Evolutionary conservation across 2,888 invertebrate genomes (phyloP).

Genomic region (Megalurothrips usitatus): DNA sequence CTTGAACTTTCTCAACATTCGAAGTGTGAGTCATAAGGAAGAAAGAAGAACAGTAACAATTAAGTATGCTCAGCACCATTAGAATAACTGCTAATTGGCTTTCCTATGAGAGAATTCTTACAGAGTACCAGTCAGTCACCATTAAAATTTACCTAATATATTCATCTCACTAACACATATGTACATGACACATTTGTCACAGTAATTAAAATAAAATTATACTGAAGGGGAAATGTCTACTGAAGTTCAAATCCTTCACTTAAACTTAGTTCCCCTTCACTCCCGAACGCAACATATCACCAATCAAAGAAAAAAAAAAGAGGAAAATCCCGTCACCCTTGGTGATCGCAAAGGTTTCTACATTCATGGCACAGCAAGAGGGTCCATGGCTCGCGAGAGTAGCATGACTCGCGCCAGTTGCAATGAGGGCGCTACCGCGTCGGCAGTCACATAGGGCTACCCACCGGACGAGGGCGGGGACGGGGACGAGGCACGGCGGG

Average conservation of each 20-base stretch:
- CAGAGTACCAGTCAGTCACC: neutral
- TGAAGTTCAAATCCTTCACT: neutral
- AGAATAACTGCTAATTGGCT: neutral
- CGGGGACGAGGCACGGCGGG: neutral
- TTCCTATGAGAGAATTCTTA: neutral
- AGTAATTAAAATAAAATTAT: constrained; percentile 5
- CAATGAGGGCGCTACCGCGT: neutral
- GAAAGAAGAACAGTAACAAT: neutral
- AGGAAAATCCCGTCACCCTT: neutral
- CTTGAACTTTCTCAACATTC: neutral
- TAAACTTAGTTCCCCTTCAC: neutral
- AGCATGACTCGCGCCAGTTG: neutral
- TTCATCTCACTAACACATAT: neutral
- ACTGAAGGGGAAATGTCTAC: neutral
- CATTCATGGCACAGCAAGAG: neutral
- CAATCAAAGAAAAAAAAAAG: neutral
- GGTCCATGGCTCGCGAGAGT: neutral
- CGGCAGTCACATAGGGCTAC: neutral
- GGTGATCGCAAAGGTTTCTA: neutral
- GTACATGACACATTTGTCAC: neutral
- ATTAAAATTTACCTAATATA: constrained; percentile 1
- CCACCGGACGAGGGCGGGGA: neutral
- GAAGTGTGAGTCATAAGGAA: neutral
- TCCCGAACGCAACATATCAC: neutral
- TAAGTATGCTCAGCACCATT: neutral